Base-by-base conservation (phyloP, 2,888 invertebrate genomes). In the Drosophila fulvimacula region DNA sequence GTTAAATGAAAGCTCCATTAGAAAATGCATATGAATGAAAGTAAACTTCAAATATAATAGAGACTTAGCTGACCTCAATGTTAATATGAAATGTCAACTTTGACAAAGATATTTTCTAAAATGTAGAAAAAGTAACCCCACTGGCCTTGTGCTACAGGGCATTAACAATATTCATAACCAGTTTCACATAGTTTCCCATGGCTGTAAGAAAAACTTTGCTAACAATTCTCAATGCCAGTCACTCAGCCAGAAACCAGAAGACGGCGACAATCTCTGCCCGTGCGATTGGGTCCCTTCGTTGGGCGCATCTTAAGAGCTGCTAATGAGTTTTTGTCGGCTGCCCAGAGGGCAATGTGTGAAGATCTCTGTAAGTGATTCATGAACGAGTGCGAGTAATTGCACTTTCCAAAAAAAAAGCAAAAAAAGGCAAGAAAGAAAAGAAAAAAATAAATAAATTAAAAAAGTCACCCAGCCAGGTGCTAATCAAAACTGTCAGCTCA, bases 111-210 rank as follows among this genome's bases (percentile, higher is more conserved):
- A 4, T 52, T 52, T 36, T 34, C 51, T 27, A 46, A 24, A 24
- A 44, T 42, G 42, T 13, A 42, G 6, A 49, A 9, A 27, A 27
- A 19, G 17, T 11, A 81, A 64, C 36, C 56, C 49, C 19, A 13
- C 11, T 15, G 48, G 46, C 10, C 34, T 34, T 39, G 44, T 60
- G 69, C 56, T 53, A 59, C 38, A 52, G 61, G 51, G 70, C 27
- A 55, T 57, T 53, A 58, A 56, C 56, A 69, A 68, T 65, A 82
- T 71, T 77, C 69, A 83, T 83, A 83, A 83, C 88, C 84, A 73
- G 82, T 83, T 83, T 73, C 52, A 67, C 78, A 69, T 67, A 78
- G 84, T 81, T 83, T 85, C 82, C 85, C 77, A 72, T 67, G 73
- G 86, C 46, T 63, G 38, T 78, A 65, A 42, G 41, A 69, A 55